phyloP scores from a whole-genome alignment of 2,888 invertebrate genomes.

The Hoplodrina blanda region DNA sequence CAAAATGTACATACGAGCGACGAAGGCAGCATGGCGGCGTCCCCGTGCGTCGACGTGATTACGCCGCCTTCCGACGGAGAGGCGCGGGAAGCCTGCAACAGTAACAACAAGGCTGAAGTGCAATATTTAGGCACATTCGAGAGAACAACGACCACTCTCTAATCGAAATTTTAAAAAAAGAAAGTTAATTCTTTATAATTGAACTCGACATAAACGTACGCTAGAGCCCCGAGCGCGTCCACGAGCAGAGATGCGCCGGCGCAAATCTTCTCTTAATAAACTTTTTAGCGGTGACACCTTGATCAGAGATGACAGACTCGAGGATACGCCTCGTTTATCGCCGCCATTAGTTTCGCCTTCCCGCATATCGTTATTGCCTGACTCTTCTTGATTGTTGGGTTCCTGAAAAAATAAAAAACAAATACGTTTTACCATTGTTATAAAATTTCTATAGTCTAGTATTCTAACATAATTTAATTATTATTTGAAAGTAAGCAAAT shows the following conservation, averaged over 20 bases:
- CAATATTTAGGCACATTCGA: conserved; percentile 1
- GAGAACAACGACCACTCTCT: conserved; percentile 46
- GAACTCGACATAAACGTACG: conserved; percentile 76
- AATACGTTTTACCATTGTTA: background rate
- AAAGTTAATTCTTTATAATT: conserved; percentile 41
- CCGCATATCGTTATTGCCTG: conserved; percentile 74
- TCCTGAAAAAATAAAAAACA: conserved; percentile 71
- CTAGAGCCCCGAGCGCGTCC: conserved; percentile 90
- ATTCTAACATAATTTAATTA: too few relatives aligned
- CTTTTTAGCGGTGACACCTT: conserved; percentile 96
- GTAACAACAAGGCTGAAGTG: conserved; percentile 32
- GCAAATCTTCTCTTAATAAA: conserved; percentile 95
- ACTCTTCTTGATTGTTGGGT: conserved; percentile 79
- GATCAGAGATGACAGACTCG: conserved; percentile 94
- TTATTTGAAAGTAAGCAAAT: background rate
- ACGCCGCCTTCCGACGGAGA: conserved; percentile 90
- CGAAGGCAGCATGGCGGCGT: conserved; percentile 89
- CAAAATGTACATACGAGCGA: conserved; percentile 96
- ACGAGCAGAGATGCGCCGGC: conserved; percentile 94
- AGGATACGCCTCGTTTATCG: conserved; percentile 90
- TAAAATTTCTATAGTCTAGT: background rate
- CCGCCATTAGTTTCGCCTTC: conserved; percentile 82
- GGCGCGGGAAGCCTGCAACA: conserved; percentile 83
- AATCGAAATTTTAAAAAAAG: conserved; percentile 33
- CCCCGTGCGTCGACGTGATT: conserved; percentile 93